Conservation (phyloP, 2,888 invertebrate genomes). For the Spialia ferax region DNA sequence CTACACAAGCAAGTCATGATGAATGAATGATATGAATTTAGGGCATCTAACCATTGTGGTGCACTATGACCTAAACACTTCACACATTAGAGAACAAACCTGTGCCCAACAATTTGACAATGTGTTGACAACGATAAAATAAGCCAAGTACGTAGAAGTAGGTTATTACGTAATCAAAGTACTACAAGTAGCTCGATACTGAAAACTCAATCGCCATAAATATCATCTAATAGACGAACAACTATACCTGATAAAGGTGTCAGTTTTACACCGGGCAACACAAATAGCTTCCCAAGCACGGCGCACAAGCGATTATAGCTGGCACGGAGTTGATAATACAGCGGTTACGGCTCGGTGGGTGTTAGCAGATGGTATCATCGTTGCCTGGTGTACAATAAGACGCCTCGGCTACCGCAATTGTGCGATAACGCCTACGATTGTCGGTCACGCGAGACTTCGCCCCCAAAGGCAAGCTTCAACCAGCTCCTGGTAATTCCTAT, state of each 20-base stretch:
- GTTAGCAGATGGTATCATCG: slow-evolving; percentile 39
- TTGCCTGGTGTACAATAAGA: slow-evolving; percentile 46
- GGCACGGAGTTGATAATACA: slow-evolving; percentile 32
- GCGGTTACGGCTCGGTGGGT: slow-evolving; percentile 35
- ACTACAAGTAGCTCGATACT: slow-evolving; percentile 13
- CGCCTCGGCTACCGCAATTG: slow-evolving; percentile 50
- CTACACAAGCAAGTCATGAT: no score
- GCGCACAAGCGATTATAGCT: slow-evolving; percentile 35
- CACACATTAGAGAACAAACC: neutral
- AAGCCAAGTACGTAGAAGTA: neutral
- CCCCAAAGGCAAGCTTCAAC: slow-evolving; percentile 35
- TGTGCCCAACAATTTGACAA: no score
- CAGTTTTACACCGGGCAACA: slow-evolving; percentile 46
- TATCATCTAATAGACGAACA: slow-evolving; percentile 48
- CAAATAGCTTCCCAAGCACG: slow-evolving; percentile 34
- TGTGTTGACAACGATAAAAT: no score
- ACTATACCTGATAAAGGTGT: slow-evolving; percentile 52
- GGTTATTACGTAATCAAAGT: slow-evolving; percentile 15
- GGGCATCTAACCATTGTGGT: neutral
- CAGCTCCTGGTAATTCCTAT: slow-evolving; percentile 37
- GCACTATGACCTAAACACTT: neutral
- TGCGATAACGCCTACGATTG: slow-evolving; percentile 52
- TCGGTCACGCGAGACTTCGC: slow-evolving; percentile 52
- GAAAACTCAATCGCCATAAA: slow-evolving; percentile 52
- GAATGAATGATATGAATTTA: no score